Evolutionary conservation across 2,888 invertebrate genomes (phyloP), one percentile per base, ranked within the genome.

Genomic region (Drosophila longiperda): DNA sequence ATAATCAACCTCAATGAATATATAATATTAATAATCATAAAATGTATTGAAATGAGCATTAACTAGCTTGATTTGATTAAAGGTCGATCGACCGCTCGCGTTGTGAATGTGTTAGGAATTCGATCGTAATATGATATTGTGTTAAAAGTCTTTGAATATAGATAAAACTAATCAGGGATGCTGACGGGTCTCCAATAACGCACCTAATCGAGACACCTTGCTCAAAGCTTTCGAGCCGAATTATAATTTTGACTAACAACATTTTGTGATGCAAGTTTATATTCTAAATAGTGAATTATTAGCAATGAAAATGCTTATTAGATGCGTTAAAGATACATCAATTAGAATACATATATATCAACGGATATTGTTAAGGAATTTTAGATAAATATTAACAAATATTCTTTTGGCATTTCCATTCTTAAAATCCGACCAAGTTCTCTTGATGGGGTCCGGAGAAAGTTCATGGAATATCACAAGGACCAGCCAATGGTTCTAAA

Each of bases 1-100:
- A 82, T 82, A 85, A 88, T 85, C 88, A 85, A 82, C 57, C 80
- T 70, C 78, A 78, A 79, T 80, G 61, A 83, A 87, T 72, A 87
- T 73, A 85, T 76, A 73, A 87, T 85, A 87, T 84, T 85, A 85
- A 85, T 88, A 88, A 88, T 86, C 88, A 86, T 88, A 83, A 86
- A 88, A 86, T 67, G 71, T 88, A 85, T 86, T 82, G 78, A 86
- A 86, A 86, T 80, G 75, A 84, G 65, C 83, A 73, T 76, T 76
- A 85, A 87, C 88, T 86, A 88, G 86, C 80, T 23, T 83, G 83
- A 75, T 85, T 85, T 83, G 83, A 85, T 86, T 82, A 83, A 85
- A 88, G 83, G 75, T 83, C 78, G 73, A 53, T 59, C 23, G 52
- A 38, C 50, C 20, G 20, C 3, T 23, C 9, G 11, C 17, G 40